Evolutionary conservation across 2,113 vertebrate genomes (phyloP).

Genomic region (Eulemur rufifrons): DNA sequence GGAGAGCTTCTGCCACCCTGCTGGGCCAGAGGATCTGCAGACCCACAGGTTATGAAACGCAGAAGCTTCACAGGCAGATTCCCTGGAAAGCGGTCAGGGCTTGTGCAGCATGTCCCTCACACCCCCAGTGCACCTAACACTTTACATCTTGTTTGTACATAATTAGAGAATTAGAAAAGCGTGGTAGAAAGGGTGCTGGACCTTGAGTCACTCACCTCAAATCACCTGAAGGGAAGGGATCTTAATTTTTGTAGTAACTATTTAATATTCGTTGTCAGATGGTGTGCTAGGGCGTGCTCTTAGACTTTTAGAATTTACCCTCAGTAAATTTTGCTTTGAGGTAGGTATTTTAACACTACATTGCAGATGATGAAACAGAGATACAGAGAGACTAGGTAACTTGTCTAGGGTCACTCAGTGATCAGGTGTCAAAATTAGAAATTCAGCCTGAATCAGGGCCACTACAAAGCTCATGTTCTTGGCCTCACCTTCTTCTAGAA

Average conservation of each 20-base stretch:
- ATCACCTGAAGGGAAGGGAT: background rate
- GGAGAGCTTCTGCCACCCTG: background rate
- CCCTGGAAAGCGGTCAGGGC: conserved; percentile 59
- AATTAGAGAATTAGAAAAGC: background rate
- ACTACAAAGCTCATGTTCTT: background rate
- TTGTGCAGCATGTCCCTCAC: background rate
- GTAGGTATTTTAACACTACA: background rate
- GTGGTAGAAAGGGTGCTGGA: background rate
- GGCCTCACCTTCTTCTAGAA: background rate
- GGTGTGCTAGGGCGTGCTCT: background rate
- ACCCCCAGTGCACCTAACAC: background rate
- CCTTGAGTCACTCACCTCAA: background rate
- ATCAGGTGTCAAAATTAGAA: background rate
- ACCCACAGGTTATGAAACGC: background rate
- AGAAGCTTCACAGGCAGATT: conserved; percentile 29
- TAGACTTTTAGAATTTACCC: background rate
- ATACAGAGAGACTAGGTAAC: background rate
- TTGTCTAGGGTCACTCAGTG: background rate
- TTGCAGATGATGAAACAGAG: background rate
- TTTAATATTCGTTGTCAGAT: background rate
- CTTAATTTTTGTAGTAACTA: background rate
- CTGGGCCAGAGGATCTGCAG: background rate
- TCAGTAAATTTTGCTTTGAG: background rate
- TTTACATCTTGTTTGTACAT: background rate
- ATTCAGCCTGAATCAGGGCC: background rate